Evolutionary conservation across 2,113 vertebrate genomes (phyloP), one percentile per base, ranked within the genome.

Genomic region (Promerops cafer): DNA sequence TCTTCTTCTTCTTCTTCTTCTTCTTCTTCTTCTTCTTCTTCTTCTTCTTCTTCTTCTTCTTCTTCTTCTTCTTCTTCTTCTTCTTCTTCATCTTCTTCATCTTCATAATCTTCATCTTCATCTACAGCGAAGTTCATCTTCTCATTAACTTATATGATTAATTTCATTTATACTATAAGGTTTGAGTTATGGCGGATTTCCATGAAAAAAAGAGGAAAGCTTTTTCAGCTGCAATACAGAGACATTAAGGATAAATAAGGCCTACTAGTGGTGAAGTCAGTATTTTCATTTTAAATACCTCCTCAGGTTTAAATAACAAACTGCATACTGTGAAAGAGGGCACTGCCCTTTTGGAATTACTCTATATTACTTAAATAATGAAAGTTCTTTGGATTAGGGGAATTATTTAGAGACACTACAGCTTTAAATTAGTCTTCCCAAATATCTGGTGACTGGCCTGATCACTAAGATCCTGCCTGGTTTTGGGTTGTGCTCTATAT

Each of bases 41-140:
- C 1, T 76, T 59, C n/a, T 75, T 39, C 2, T n/a, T 44, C 24
- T 57, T 22, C 2, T 45, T 35, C 18, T 75, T 13, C 1, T 35
- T 45, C 31, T 60, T 19, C 1, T 37, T 54, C 10, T 68, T 10
- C 4, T 30, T n/a, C 3, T 54, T 71, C n/a, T 28, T 54, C 2
- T 56, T 57, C n/a, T 47, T 18, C 1, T 76, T 59, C n/a, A 59
- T 39, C 2, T n/a, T 44, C 24, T 57, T 22, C 2, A 35, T 35
- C 18, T 75, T 13, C 1, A 28, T 45, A 24, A 49, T 19, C 1
- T 37, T 54, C 10, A 57, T 10, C 4, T 30, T 20, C 0, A 54
- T 19, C 22, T 65, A 35, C 6, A 40, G 20, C 20, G 82, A 70
- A 57, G 17, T 7, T 45, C 13, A 42, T 65, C 16, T 61, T 83